A percentile compares a stretch with the other conserved stretches of the same genome.
Evolutionary conservation across 2,888 invertebrate species (phyloP).

Genomic region (Nowickia ferox): DNA sequence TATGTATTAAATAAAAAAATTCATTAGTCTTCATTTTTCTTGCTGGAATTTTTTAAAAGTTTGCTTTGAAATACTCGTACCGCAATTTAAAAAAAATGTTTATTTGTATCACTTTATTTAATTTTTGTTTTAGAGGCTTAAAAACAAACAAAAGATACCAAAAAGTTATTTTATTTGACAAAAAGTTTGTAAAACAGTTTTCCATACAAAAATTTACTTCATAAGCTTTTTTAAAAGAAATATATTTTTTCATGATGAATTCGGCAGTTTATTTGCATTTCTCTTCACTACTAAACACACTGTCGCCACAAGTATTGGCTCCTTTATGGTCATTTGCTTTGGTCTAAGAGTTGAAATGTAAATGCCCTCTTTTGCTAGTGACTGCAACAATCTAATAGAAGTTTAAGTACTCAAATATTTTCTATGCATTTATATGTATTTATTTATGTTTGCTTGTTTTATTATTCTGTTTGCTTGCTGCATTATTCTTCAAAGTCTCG

Average conservation of each 20-base stretch:
- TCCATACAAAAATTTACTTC: too few relatives aligned
- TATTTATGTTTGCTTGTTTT: slow-evolving; percentile 8
- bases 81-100: too few relatives aligned
- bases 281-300: slow-evolving; percentile 17
- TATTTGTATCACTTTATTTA: too few relatives aligned
- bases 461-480: slow-evolving; percentile 51
- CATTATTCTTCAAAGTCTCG: slow-evolving; percentile 40
- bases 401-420: slow-evolving; percentile 23
- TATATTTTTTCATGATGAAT: neutral
- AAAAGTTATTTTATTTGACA: too few relatives aligned
- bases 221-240: neutral
- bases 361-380: slow-evolving; percentile 36
- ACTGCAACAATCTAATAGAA: neutral
- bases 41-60: too few relatives aligned
- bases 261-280: slow-evolving; percentile 22
- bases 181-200: too few relatives aligned
- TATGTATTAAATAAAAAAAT: too few relatives aligned
- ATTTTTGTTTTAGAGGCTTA: too few relatives aligned
- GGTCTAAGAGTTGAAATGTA: slow-evolving; percentile 42
- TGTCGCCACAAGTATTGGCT: slow-evolving; percentile 36
- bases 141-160: too few relatives aligned
- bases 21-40: too few relatives aligned
- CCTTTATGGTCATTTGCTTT: slow-evolving; percentile 35
- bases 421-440: too few relatives aligned
- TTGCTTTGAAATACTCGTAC: too few relatives aligned